These are phyloP conservation scores for Pachydiplax longipennis DNA, from an alignment of 2,888 invertebrate genomes.

Conservation along the genomic window DNA sequence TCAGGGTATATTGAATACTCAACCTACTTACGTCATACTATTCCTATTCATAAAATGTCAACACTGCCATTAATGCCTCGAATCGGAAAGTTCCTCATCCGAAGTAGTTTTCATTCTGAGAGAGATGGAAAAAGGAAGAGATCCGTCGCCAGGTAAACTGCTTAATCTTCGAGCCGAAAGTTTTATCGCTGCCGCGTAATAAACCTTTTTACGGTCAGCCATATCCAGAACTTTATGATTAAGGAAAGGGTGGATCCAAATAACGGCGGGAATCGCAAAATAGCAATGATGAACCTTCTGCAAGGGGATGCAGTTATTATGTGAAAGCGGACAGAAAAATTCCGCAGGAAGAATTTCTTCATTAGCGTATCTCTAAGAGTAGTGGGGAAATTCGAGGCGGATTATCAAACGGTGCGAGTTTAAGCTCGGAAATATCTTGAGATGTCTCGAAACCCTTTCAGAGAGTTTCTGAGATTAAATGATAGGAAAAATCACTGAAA, in stretches of 20 bases:
- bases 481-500: too few species aligned
- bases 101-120: too few species aligned
- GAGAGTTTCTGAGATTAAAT: too few species aligned
- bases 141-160: constrained; percentile 8
- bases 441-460: too few species aligned
- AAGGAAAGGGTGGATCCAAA: background rate
- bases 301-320: background rate
- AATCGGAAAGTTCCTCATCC: too few species aligned
- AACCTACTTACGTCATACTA: too few species aligned
- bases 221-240: constrained; percentile 27
- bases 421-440: background rate
- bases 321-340: background rate
- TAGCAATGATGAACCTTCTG: background rate
- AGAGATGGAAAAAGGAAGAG: too few species aligned
- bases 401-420: background rate
- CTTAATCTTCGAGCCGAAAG: background rate
- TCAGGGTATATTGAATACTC: too few species aligned
- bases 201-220: constrained; percentile 17
- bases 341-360: background rate
- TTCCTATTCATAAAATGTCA: too few species aligned
- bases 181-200: background rate
- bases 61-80: too few species aligned
- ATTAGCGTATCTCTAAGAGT: background rate
- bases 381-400: background rate
- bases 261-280: background rate